Evolutionary conservation across 2,113 vertebrate species (phyloP).

Genomic region (Myotis brandtii): DNA sequence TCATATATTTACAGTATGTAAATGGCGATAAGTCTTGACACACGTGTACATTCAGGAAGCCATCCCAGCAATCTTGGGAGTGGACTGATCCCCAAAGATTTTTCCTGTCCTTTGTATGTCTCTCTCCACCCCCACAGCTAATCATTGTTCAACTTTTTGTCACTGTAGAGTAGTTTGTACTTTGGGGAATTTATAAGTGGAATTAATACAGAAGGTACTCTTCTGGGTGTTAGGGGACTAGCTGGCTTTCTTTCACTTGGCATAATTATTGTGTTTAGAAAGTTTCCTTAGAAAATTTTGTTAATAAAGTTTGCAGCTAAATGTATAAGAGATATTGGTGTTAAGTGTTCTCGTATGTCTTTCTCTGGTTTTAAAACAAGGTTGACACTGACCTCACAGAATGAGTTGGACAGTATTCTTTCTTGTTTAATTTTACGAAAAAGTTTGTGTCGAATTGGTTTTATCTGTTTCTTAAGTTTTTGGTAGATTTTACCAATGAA

Average conservation of each 20-base stretch:
- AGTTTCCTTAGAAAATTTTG: not conserved
- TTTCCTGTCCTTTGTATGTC: not conserved
- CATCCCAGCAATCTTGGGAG: not conserved
- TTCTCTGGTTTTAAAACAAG: not conserved
- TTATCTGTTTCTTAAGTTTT: not conserved
- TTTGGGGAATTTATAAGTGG: not conserved
- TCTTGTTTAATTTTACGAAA: not conserved
- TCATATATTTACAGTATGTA: not conserved
- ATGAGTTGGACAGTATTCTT: not conserved
- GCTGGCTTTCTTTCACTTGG: not conserved
- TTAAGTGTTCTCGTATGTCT: not conserved
- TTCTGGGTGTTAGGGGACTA: not conserved
- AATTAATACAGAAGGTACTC: not conserved
- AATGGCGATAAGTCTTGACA: not conserved
- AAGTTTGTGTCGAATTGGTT: not conserved
- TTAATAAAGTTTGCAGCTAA: not conserved
- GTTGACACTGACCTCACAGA: not conserved
- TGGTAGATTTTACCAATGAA: not conserved
- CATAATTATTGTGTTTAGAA: not conserved
- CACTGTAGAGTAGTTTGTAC: not conserved
- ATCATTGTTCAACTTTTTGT: not conserved
- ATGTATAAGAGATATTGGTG: not conserved
- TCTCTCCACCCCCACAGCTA: not conserved
- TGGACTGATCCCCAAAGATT: not conserved
- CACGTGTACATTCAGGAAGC: not conserved